Evolutionary conservation across 2,797 vertebrate species (phyloP), one percentile per base, ranked within the genome.

Genomic region (Clarias laeviceps): DNA sequence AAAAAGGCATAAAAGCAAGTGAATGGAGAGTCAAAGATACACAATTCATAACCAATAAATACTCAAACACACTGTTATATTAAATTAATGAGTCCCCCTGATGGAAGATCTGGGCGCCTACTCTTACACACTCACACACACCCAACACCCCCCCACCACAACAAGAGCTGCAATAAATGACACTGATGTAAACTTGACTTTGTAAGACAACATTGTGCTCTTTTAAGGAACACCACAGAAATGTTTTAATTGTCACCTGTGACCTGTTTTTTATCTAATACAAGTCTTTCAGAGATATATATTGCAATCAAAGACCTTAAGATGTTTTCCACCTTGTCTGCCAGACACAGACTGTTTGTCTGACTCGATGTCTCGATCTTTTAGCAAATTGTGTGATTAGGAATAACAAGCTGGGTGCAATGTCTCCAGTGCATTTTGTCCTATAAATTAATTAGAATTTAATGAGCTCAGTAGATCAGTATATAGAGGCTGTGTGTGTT

Each of bases 141-240:
- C n/a, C 7, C 70, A 17, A 74, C 45, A 54, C 40, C 37, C 37
- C 4, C 37, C 50, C 11, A 17, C 27, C 6, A 6, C 17, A 29
- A 32, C 27, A 77, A 77, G 11, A 14, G 56, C 56, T 77, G 18
- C 54, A 59, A 77, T 59, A 61, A 59, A 77, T 59, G 6, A 24
- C 1, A 1, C 11, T 34, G 27, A 22, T 37, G 87, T 85, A 88
- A 91, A 90, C 89, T 76, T 80, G 73, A 90, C 70, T 84, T 82
- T 84, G 69, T 87, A 66, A 83, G 68, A 56, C 89, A 89, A 82
- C 77, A 22, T 24, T 59, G 20, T 59, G 18, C 27, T 59, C 20
- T 68, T 74, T 22, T 85, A 88, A 92, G 91, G 90, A 90, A 65
- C 89, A 88, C 80, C 84, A 84, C 80, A 69, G 82, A 88, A 91